Percentiles rank a stretch among this genome's conserved stretches.
phyloP scores from a whole-genome alignment of 64 coral and sea anemone species.

The Catalaphyllia jardinei region DNA sequence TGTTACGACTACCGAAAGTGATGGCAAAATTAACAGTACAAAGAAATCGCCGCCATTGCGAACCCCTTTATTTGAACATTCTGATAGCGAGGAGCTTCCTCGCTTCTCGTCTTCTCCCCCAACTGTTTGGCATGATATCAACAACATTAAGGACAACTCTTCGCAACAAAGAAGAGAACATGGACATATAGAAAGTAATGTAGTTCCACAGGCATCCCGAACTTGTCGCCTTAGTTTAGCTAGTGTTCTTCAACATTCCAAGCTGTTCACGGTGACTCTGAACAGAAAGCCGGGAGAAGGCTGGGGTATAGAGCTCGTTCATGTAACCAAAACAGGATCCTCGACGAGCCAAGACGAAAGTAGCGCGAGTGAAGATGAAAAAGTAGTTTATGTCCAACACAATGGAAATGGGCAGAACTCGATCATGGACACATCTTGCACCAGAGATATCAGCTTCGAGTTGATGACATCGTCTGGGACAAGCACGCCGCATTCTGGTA shows the following conservation, averaged over 20 bases:
- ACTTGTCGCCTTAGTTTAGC: conserved; percentile 29
- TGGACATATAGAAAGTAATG: not conserved
- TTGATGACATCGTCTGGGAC: conserved; percentile 3
- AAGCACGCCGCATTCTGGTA: not conserved
- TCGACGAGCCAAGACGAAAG: not conserved
- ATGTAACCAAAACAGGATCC: conserved; percentile 64
- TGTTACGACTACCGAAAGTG: not conserved
- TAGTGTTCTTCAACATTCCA: conserved; percentile 58
- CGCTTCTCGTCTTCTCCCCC: conserved; percentile 23
- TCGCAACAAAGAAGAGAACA: not conserved
- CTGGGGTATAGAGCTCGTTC: conserved; percentile 75
- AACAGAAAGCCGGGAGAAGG: conserved; percentile 38
- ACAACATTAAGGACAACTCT: not conserved
- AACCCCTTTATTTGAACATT: not conserved
- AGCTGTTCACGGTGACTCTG: conserved; percentile 52
- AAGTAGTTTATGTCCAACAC: conserved; percentile 82
- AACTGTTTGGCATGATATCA: not conserved
- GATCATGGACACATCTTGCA: conserved; percentile 13
- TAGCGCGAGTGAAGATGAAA: conserved; percentile 12
- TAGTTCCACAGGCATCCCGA: not conserved
- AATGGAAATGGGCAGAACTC: conserved; percentile 69
- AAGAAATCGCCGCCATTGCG: not conserved
- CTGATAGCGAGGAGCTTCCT: conserved; percentile 21
- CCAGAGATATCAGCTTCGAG: not conserved
- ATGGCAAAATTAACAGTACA: not conserved